phyloP scores from a whole-genome alignment of 2,888 invertebrate genomes.

The Mantis religiosa region DNA sequence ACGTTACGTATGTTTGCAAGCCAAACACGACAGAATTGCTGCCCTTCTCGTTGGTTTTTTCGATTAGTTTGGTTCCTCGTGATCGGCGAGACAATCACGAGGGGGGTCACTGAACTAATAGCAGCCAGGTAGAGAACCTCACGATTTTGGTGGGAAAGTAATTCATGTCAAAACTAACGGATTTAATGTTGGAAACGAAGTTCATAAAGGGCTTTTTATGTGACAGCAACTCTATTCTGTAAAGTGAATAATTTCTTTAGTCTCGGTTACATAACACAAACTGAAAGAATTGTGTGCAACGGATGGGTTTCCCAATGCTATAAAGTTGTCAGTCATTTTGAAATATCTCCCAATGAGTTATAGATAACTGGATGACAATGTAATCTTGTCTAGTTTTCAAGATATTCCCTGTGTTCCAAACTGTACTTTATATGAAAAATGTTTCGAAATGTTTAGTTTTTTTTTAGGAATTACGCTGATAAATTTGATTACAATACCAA shows the following conservation, averaged over 20 bases:
- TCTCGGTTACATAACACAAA: not conserved
- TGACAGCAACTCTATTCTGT: not conserved
- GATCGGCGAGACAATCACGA: not conserved
- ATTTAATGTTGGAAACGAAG: not conserved
- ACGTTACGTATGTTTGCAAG: not conserved
- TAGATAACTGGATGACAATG: too few relatives aligned
- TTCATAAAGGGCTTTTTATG: not conserved
- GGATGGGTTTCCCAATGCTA: too few relatives aligned
- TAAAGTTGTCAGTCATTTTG: too few relatives aligned
- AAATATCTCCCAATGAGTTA: too few relatives aligned
- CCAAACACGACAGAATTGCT: not conserved
- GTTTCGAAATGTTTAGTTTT: too few relatives aligned
- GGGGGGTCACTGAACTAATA: not conserved
- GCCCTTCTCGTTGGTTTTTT: not conserved
- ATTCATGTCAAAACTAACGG: not conserved
- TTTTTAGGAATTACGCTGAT: too few relatives aligned
- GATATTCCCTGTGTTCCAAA: too few relatives aligned
- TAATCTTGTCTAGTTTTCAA: too few relatives aligned
- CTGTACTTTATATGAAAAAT: too few relatives aligned
- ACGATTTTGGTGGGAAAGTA: not conserved
- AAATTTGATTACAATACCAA: too few relatives aligned
- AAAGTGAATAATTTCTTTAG: not conserved
- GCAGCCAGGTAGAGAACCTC: not conserved
- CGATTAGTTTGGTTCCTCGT: not conserved
- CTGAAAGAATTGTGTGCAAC: too few relatives aligned